Evolutionary conservation across 2,888 invertebrate species (phyloP).

Genomic region (Malacosoma neustria): DNA sequence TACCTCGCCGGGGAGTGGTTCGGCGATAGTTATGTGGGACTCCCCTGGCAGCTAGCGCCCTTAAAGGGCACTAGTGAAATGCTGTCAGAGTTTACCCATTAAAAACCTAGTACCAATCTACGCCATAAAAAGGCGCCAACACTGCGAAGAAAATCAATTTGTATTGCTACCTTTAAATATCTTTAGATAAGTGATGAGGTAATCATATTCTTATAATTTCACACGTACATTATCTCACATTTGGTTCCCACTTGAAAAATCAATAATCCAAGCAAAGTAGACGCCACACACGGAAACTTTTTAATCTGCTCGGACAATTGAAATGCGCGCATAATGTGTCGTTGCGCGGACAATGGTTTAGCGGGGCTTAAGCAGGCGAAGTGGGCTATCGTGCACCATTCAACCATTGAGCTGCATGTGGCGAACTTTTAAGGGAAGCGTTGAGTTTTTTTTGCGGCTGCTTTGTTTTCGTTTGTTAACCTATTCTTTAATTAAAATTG

Average conservation of each 20-base stretch:
- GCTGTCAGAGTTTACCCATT: no score
- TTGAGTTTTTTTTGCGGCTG: slow-evolving; percentile 2
- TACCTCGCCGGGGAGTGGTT: no score
- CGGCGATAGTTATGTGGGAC: no score
- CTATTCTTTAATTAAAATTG: no score
- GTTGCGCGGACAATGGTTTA: slow-evolving; percentile 42
- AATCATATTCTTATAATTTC: no score
- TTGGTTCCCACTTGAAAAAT: slow-evolving; percentile 19
- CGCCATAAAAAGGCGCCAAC: background rate
- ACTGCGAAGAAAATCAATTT: background rate
- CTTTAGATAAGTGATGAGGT: no score
- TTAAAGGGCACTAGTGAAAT: no score
- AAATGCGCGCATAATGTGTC: slow-evolving; percentile 42
- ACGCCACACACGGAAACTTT: slow-evolving; percentile 30
- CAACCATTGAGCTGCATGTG: slow-evolving; percentile 11
- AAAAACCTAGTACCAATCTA: no score
- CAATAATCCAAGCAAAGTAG: slow-evolving; percentile 22
- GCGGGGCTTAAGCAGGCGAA: slow-evolving; percentile 39
- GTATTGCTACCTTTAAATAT: no score
- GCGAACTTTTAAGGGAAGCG: slow-evolving; percentile 15
- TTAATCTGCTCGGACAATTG: slow-evolving; percentile 43
- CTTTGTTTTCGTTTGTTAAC: slow-evolving; percentile 10
- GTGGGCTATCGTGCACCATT: slow-evolving; percentile 41
- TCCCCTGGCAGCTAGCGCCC: no score
- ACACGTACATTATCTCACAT: no score